Conservation (phyloP, 2,888 invertebrate genomes). For the Conops quadrifasciatus region DNA sequence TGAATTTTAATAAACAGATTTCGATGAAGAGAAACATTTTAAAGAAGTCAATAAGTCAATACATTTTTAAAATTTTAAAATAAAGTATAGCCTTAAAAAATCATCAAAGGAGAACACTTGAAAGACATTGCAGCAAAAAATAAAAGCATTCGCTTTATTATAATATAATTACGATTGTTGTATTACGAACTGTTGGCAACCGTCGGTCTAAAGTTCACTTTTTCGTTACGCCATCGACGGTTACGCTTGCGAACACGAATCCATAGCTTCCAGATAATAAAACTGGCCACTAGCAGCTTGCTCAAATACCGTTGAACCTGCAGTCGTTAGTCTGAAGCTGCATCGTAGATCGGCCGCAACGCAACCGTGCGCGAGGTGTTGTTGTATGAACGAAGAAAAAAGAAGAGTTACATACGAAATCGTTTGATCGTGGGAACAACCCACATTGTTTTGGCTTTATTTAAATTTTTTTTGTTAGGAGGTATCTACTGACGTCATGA, state of each 20-base stretch:
- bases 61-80: not conserved
- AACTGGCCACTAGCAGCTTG: not conserved
- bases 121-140: slow-evolving; percentile 3
- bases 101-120: not conserved
- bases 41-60: too few species aligned
- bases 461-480: too few species aligned
- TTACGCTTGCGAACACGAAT: slow-evolving; percentile 1
- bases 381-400: too few species aligned
- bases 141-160: not conserved
- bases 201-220: slow-evolving; percentile 22
- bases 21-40: too few species aligned
- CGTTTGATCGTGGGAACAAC: too few species aligned
- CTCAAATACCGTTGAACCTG: not conserved
- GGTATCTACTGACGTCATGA: too few species aligned
- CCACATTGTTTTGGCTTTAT: too few species aligned
- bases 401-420: too few species aligned
- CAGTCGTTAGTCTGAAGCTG: slow-evolving; percentile 11
- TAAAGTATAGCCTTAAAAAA: not conserved
- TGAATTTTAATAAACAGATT: not conserved
- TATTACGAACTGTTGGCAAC: slow-evolving; percentile 2
- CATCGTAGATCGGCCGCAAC: not conserved
- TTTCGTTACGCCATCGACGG: slow-evolving; percentile 21
- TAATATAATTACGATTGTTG: not conserved
- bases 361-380: not conserved
- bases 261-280: not conserved